A percentile compares a stretch with the other conserved stretches of the same genome.
These are phyloP conservation scores for Xiphophorus couchianus DNA, from an alignment of 2,113 vertebrate species.

Conservation along the genomic window DNA sequence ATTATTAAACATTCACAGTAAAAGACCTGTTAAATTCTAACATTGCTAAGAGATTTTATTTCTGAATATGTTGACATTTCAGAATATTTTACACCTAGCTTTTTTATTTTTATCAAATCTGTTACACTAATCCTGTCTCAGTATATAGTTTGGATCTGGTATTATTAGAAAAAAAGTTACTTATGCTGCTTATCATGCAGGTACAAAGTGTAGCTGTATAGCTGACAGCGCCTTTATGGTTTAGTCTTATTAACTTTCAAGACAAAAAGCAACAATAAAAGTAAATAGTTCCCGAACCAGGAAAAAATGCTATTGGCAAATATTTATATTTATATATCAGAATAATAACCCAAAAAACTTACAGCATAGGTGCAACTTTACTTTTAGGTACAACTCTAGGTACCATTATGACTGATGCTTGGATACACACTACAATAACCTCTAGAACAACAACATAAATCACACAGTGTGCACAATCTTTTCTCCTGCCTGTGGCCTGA, in stretches of 20 bases:
- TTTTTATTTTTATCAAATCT: background rate
- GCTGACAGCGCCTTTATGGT: background rate
- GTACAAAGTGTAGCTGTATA: too few relatives aligned
- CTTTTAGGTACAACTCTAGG: background rate
- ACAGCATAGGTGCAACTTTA: background rate
- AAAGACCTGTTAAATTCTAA: background rate
- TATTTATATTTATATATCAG: too few relatives aligned
- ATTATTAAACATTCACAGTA: background rate
- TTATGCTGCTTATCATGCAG: too few relatives aligned
- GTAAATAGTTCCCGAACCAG: too few relatives aligned
- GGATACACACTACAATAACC: background rate
- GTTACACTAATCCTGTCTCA: background rate
- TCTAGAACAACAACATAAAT: background rate
- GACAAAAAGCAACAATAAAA: background rate
- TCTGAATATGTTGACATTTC: background rate
- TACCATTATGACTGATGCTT: background rate
- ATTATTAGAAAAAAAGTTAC: too few relatives aligned
- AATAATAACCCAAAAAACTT: too few relatives aligned
- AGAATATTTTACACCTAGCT: background rate
- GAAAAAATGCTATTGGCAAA: background rate
- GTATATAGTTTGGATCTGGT: background rate
- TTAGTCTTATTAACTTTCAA: background rate
- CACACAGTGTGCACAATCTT: slow-evolving; percentile 5
- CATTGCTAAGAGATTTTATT: background rate
- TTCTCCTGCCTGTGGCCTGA: background rate